Evolutionary conservation across 2,797 vertebrate species (phyloP).

Genomic region (Gallinago stenura): DNA sequence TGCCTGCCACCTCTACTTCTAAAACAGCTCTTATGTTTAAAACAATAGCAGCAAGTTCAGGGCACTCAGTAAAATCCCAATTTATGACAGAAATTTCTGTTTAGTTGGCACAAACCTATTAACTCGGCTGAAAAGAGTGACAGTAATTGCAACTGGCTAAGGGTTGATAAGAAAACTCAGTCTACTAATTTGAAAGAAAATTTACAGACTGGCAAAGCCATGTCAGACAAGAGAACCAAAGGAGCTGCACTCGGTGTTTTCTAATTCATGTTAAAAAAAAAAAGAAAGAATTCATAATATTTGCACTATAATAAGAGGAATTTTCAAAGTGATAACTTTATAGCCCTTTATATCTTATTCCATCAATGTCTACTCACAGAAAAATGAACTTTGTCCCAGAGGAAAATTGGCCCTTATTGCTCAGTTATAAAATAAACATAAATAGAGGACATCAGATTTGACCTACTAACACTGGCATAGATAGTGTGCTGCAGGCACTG

Average conservation of each 20-base stretch:
- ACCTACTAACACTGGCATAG: neutral
- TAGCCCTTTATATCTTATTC: neutral
- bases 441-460: conserved; percentile 1
- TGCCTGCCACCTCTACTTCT: neutral
- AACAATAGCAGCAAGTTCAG: conserved; percentile 6
- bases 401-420: neutral
- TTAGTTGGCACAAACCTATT: conserved; percentile 34
- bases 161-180: conserved; percentile 23
- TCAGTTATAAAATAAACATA: conserved; percentile 1
- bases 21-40: conserved; percentile 2
- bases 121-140: conserved; percentile 37
- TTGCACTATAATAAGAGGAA: neutral
- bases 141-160: conserved; percentile 42
- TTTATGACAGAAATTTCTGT: conserved; percentile 37
- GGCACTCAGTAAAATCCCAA: conserved; percentile 35
- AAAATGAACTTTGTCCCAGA: neutral
- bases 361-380: neutral
- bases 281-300: neutral
- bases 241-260: neutral
- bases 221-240: conserved; percentile 10
- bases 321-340: neutral
- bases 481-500: neutral
- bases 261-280: neutral
- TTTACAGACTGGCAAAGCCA: neutral
- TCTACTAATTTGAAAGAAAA: conserved; percentile 48